phyloP scores from a whole-genome alignment of 2,113 vertebrate species.

The Mirounga angustirostris region DNA sequence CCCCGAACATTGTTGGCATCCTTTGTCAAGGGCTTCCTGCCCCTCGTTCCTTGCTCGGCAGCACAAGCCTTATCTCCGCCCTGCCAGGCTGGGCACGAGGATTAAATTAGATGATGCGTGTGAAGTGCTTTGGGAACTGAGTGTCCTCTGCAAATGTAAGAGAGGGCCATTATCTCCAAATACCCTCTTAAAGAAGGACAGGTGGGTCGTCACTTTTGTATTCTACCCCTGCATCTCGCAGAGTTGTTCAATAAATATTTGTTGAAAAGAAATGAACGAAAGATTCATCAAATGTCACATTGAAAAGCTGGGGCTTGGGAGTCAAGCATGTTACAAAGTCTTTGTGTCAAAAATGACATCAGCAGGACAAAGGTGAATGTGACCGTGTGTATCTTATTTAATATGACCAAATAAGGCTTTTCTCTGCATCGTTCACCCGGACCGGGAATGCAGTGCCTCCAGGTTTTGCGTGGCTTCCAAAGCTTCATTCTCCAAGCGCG shows the following conservation, averaged over 20 bases:
- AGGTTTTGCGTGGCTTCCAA: background rate
- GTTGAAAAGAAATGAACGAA: constrained; percentile 37
- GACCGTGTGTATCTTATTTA: constrained; percentile 30
- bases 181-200: background rate
- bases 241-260: constrained; percentile 36
- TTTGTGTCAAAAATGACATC: constrained; percentile 60
- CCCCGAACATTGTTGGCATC: too few species aligned
- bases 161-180: background rate
- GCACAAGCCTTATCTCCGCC: background rate
- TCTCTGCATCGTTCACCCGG: background rate
- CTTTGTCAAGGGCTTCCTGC: background rate
- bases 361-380: constrained; percentile 42
- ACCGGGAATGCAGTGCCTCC: constrained; percentile 55
- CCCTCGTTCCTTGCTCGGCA: background rate
- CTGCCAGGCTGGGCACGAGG: background rate
- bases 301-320: constrained; percentile 27
- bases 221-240: background rate
- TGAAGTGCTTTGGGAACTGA: constrained; percentile 10
- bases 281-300: background rate
- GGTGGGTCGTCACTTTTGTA: background rate
- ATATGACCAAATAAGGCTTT: background rate
- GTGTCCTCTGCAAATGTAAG: background rate
- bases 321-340: constrained; percentile 37
- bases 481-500: background rate
- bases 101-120: background rate